Base-by-base conservation (phyloP, 2,113 vertebrate genomes). In the Callocephalon fimbriatum region DNA sequence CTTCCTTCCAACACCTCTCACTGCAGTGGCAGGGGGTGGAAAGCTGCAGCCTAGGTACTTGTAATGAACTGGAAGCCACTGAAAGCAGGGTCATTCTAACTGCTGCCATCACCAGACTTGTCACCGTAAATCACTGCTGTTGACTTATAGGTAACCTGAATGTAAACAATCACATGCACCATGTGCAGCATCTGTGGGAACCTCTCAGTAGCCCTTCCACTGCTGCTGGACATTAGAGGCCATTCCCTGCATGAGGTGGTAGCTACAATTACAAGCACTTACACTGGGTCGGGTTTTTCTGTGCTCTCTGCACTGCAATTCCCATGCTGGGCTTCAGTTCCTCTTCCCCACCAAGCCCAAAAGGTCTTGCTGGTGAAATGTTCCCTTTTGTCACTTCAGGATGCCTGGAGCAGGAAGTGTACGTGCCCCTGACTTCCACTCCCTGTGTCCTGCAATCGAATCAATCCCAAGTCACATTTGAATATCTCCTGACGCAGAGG, bases 381-480 rank as follows among this genome's bases (percentile, higher is more conserved):
- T 27, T 93, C 40, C 20, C 51, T 78, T 84, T 48, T 15, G 23
- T 62, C 32, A 10, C 6, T 88, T 74, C 12, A 38, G 90, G 92
- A 85, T 29, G 6, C 32, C 77, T 87, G 73, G 27, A 82, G 35
- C 47, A 83, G 67, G 80, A 86, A 73, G 48, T 12, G 20, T 65
- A 56, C 19, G 12, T 22, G 70, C 32, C 89, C 75, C 82, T 92
- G 81, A 73, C 48, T 70, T 94, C 35, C 82, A 40, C 71, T 88
- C n/a, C 82, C 93, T 42, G 58, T 90, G 48, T 86, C 95, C 82
- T 65, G 56, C 6, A 6, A 44, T 78, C 90, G 92, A 90, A 88
- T 95, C 92, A 95, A 95, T 86, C 67, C 58, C 82, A 79, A 88
- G 40, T 61, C 66, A 73, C 50, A 88, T 90, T 86, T 86, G 18